Evolutionary conservation across 1,140 invertebrate species (phyloP).

Genomic region (Plectrocnemia conspersa): DNA sequence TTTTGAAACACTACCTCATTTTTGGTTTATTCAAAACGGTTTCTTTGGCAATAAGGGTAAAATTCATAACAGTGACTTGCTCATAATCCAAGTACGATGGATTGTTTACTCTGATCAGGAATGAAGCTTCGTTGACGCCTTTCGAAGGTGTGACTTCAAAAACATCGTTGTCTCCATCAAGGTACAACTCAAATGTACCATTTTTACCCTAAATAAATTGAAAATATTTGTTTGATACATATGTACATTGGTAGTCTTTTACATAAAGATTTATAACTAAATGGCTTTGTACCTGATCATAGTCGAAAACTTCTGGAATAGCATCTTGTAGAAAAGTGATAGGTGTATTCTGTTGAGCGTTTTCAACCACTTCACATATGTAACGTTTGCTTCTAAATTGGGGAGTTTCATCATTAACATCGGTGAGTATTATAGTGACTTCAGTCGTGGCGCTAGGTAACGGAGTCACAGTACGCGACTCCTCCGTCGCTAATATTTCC

Average conservation of each 20-base stretch:
- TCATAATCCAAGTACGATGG: constrained; percentile 82
- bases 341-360: constrained; percentile 85
- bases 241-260: constrained; percentile 13
- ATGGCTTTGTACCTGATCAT: constrained; percentile 69
- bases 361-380: constrained; percentile 86
- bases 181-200: constrained; percentile 80
- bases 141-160: constrained; percentile 86
- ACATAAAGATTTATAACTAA: constrained; percentile 19
- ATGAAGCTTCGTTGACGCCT: constrained; percentile 88
- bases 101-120: constrained; percentile 85
- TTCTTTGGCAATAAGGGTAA: constrained; percentile 82
- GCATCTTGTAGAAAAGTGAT: constrained; percentile 78
- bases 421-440: constrained; percentile 87
- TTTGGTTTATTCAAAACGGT: constrained; percentile 66
- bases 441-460: constrained; percentile 77
- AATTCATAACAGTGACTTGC: constrained; percentile 71
- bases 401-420: constrained; percentile 92
- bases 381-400: constrained; percentile 74
- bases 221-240: background rate
- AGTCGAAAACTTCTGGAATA: constrained; percentile 84
- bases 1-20: constrained; percentile 47
- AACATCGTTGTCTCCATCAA: constrained; percentile 74
- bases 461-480: constrained; percentile 57
- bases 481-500: constrained; percentile 73
- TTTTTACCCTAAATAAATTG: constrained; percentile 71